Conservation (phyloP, 2,113 vertebrate species). For the Carassius gibelio region DNA sequence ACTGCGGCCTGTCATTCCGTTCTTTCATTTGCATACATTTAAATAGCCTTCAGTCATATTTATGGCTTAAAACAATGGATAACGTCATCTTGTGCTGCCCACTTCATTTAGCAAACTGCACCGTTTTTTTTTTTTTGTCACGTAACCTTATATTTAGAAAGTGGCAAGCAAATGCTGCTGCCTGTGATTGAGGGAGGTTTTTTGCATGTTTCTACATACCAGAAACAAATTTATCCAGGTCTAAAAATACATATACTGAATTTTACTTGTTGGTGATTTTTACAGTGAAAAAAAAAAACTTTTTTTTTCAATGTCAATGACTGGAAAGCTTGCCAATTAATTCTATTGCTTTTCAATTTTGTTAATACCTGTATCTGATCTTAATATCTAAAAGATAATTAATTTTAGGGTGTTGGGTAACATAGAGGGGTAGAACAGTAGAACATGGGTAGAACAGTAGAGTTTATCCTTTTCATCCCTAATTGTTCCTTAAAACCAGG, state of each 20-base stretch:
- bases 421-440: neutral
- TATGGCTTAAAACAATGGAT: conserved; percentile 6
- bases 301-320: no score
- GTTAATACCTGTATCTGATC: neutral
- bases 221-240: neutral
- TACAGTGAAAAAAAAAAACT: neutral
- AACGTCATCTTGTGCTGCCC: neutral
- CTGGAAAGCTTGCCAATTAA: neutral
- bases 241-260: neutral
- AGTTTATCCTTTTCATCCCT: neutral
- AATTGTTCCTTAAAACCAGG: neutral
- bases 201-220: neutral
- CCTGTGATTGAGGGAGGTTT: conserved; percentile 11
- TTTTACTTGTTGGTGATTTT: neutral
- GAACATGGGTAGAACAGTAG: neutral
- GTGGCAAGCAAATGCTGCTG: neutral
- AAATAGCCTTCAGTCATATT: conserved; percentile 7
- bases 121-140: neutral
- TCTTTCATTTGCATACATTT: conserved; percentile 41
- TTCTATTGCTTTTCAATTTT: neutral
- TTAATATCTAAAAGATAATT: neutral
- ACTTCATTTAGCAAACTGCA: neutral
- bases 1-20: neutral
- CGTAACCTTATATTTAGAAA: conserved; percentile 10
- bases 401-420: neutral